Base-by-base conservation (phyloP, 2,888 invertebrate genomes). In the Drosophila prolongata region DNA sequence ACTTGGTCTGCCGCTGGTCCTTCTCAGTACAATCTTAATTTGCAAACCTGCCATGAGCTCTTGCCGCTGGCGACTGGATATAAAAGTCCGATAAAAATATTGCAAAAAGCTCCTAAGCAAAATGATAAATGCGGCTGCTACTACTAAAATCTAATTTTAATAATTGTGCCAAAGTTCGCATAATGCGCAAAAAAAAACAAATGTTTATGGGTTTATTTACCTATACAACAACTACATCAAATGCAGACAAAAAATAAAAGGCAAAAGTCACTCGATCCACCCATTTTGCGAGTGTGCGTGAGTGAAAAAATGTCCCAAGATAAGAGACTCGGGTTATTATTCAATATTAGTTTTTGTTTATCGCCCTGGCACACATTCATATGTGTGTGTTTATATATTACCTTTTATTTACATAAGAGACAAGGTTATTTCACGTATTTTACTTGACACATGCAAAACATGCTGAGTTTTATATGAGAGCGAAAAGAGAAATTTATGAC, bases 31-130 rank as follows among this genome's bases (percentile, higher is more conserved):
- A 13, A 90, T 89, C 77, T 85, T 89, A 19, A 90, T 90, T 77
- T 84, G 79, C 60, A 90, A 75, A 82, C 84, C 81, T 75, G 84
- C 90, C 91, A 90, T 90, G 68, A 80, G 77, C 80, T 59, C 78
- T 49, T 6, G 40, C 70, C 43, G 38, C 59, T 52, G 35, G 27
- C 73, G 58, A 87, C 89, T 86, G 68, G 49, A 49, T 30, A 30
- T 14, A 4, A 27, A 19, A 35, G 19, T 43, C 52, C 19, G 42
- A 4, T 11, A 52, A 43, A 56, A 46, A 64, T 61, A 43, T 55
- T 13, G 24, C 60, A 11, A 65, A 72, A 61, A 58, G 60, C 46
- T 53, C 37, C 13, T 8, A 67, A 59, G 56, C 58, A 46, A 60
- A 66, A 13, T 69, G 71, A 75, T 75, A 77, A 81, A 69, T 61